These are phyloP conservation scores for Xenops minutus DNA, from an alignment of 2,797 vertebrate species.

Conservation along the genomic window DNA sequence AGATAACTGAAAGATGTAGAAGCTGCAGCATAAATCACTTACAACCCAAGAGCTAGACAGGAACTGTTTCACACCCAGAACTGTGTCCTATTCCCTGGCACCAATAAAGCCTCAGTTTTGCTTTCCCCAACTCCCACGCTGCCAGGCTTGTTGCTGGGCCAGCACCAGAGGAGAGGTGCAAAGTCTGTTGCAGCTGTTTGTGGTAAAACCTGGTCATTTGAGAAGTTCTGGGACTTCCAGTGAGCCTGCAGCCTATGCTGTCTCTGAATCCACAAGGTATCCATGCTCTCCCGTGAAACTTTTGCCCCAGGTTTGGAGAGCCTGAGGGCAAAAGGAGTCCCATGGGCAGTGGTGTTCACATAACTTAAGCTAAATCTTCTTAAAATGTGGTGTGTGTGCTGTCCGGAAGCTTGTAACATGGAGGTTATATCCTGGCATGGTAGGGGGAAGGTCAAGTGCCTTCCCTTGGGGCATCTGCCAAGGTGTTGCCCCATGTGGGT, in stretches of 20 bases:
- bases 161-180: neutral
- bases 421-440: neutral
- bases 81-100: neutral
- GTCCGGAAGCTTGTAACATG: neutral
- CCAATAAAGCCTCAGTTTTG: accelerated
- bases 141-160: neutral
- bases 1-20: neutral
- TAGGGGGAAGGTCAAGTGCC: neutral
- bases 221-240: neutral
- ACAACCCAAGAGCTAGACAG: neutral
- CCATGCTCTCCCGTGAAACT: neutral
- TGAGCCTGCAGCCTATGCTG: neutral
- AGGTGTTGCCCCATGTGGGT: neutral
- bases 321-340: neutral
- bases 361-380: neutral
- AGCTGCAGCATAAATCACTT: neutral
- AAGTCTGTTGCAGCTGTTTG: neutral
- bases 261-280: neutral
- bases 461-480: neutral
- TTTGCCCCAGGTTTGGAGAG: neutral
- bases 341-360: accelerated
- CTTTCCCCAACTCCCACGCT: neutral
- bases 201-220: neutral
- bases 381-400: neutral
- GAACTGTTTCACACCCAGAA: neutral